phyloP scores from a whole-genome alignment of 2,113 vertebrate genomes.

The Hemicordylus capensis region DNA sequence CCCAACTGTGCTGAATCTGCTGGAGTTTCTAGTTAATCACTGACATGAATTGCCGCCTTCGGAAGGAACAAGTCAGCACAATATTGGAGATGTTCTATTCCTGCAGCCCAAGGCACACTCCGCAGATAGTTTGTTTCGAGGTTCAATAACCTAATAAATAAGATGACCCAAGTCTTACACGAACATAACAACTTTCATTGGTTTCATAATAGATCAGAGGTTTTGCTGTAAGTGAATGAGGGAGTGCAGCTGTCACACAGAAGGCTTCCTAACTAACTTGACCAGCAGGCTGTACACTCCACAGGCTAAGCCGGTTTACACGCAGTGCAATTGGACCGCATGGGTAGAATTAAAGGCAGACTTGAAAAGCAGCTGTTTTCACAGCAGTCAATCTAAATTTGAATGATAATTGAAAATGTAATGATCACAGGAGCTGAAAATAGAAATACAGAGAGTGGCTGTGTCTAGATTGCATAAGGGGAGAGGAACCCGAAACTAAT shows the following conservation, averaged over 20 bases:
- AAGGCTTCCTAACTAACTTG: not conserved
- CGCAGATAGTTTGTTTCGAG: constrained; percentile 19
- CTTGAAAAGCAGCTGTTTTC: constrained; percentile 34
- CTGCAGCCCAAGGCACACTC: not conserved
- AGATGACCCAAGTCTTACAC: not conserved
- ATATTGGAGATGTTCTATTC: not conserved
- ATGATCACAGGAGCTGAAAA: constrained; percentile 16
- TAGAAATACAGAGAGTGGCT: not conserved
- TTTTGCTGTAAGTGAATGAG: not conserved
- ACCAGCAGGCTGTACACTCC: not conserved
- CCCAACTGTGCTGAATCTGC: constrained; percentile 44
- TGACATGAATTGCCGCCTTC: constrained; percentile 36
- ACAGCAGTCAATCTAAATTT: constrained; percentile 33
- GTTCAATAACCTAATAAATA: not conserved
- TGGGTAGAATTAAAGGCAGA: constrained; percentile 22
- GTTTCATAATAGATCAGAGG: not conserved
- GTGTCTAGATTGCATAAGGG: not conserved
- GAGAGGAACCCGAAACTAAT: not conserved
- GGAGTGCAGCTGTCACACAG: not conserved
- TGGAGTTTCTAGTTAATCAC: constrained; percentile 44
- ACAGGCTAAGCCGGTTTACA: not conserved
- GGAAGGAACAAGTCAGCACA: constrained; percentile 44
- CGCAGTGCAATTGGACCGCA: not conserved
- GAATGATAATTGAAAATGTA: constrained; percentile 19
- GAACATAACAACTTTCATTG: constrained; percentile 20